Conservation (phyloP, 2,888 invertebrate genomes). For the Bruchidius siliquastri region DNA sequence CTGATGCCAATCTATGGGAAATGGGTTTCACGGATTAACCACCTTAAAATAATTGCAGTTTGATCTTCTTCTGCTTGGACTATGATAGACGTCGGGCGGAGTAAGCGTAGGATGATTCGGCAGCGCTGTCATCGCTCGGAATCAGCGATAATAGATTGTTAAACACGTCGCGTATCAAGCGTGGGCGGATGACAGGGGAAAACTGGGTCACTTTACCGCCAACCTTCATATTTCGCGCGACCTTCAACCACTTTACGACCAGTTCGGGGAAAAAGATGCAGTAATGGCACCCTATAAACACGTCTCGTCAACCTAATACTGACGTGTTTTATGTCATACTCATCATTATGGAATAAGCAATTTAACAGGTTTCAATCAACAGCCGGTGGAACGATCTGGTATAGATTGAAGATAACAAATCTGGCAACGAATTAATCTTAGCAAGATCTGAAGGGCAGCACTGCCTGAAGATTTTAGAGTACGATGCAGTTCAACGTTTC, state of each 20-base stretch:
- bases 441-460: too few relatives aligned
- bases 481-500: too few relatives aligned
- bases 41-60: too few relatives aligned
- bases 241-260: not conserved
- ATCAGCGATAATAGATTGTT: not conserved
- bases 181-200: not conserved
- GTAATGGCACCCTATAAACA: not conserved
- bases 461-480: too few relatives aligned
- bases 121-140: not conserved
- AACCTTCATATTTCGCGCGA: not conserved
- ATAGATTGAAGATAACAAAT: too few relatives aligned
- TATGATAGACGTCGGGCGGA: not conserved
- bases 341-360: not conserved
- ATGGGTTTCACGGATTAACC: too few relatives aligned
- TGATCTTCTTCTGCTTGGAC: too few relatives aligned
- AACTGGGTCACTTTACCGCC: not conserved
- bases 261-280: not conserved
- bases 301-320: not conserved
- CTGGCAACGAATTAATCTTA: too few relatives aligned
- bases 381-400: too few relatives aligned
- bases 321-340: not conserved
- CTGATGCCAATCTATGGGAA: too few relatives aligned
- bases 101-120: not conserved
- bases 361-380: too few relatives aligned
- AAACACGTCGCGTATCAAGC: not conserved